Percentiles rank a stretch among this genome's conserved stretches.
phyloP scores from a whole-genome alignment of 1,140 invertebrate species.

The Archegozetes longisetosus region DNA sequence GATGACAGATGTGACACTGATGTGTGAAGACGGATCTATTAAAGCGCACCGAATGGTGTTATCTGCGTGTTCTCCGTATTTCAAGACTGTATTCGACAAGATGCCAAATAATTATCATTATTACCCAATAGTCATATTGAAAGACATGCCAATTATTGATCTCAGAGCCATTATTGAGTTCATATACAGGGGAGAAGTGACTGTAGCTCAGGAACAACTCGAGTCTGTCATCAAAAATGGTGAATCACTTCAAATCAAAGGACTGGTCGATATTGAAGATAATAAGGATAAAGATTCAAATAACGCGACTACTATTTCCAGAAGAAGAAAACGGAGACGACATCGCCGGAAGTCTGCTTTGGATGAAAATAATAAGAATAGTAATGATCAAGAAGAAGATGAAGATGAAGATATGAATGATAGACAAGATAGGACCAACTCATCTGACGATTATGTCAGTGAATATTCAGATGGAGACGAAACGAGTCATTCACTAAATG shows the following conservation, averaged over 20 bases:
- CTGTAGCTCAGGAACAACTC: background rate
- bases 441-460: background rate
- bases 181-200: slow-evolving; percentile 27
- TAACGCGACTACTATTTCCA: background rate
- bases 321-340: background rate
- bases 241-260: background rate
- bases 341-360: background rate
- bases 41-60: slow-evolving; percentile 31
- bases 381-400: background rate
- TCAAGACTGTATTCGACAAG: slow-evolving; percentile 33
- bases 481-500: background rate
- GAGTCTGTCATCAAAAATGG: background rate
- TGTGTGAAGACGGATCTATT: slow-evolving; percentile 21
- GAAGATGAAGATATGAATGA: background rate
- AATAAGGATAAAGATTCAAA: background rate
- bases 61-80: slow-evolving; percentile 31
- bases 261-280: background rate
- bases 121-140: slow-evolving; percentile 27
- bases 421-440: background rate
- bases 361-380: background rate
- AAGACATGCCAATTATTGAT: slow-evolving; percentile 30
- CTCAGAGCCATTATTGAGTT: slow-evolving; percentile 28
- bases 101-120: slow-evolving; percentile 23
- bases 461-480: background rate
- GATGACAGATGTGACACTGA: slow-evolving; percentile 13